Evolutionary conservation across 2,113 vertebrate species (phyloP), one percentile per base, ranked within the genome.

Genomic region (Trichomycterus rosablanca): DNA sequence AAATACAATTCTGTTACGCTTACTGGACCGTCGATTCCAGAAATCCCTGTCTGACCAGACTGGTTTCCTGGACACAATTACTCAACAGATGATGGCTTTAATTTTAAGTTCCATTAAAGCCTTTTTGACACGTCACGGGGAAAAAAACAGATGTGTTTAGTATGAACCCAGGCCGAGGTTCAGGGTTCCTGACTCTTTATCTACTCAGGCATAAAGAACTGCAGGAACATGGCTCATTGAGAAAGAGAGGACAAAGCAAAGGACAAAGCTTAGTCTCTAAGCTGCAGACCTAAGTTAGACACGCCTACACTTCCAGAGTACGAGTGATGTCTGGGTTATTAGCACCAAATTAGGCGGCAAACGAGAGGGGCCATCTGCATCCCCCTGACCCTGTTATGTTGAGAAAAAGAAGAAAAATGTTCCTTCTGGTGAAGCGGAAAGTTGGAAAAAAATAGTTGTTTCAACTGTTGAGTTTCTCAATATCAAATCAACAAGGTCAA

Each of bases 301-400:
- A n/a, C 39, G 61, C 54, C 74, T 65, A 49, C 71, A 59, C 32
- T 65, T 61, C 77, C 74, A 82, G 70, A 62, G 40, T 54, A 72
- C 74, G 70, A 66, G 70, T 66, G 55, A 55, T 56, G 28, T 69
- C 56, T 54, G 74, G 76, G 74, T 86, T 76, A 77, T 84, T 70
- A 73, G 74, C 59, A 68, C 67, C 77, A 73, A 83, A 82, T 82
- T 82, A 80, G 63, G 68, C 74, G 28, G 75, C 75, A 77, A 84
- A 83, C 72, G 75, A 81, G 74, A 76, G 61, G 69, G 74, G 70
- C 54, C 66, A 65, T 45, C 58, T 66, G 51, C 49, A 57, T 72
- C 76, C 75, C 78, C 61, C 54, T 56, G 23, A 49, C 39, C 42
- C 39, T 32, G 15, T 64, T 40, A 9, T 7, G 26, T 30, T 30